Evolutionary conservation across 2,888 invertebrate genomes (phyloP).

Genomic region (Invenusta paracnida): DNA sequence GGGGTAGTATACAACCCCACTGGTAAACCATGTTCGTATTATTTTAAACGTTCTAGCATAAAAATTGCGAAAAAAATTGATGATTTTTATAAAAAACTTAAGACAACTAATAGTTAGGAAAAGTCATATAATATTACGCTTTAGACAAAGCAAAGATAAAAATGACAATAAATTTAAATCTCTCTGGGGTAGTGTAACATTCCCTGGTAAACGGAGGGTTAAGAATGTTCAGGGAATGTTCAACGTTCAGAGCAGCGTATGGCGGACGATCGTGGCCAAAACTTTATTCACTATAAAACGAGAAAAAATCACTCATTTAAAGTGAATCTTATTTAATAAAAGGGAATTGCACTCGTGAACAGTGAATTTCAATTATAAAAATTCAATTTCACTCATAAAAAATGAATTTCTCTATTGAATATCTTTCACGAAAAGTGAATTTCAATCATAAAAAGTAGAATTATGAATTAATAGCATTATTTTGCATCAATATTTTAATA

Average conservation of each 20-base stretch:
- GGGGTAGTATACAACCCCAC: background rate
- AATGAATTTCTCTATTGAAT: background rate
- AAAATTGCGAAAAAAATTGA: background rate
- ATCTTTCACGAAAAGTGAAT: background rate
- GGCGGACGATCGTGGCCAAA: too few relatives aligned
- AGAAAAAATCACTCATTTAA: background rate
- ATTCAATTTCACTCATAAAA: background rate
- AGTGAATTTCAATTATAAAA: background rate
- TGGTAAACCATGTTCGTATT: background rate
- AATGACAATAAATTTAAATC: background rate
- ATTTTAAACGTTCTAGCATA: background rate
- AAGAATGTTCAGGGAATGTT: too few relatives aligned
- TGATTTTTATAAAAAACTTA: background rate
- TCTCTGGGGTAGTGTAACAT: background rate
- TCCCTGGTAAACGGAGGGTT: background rate
- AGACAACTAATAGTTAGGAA: background rate
- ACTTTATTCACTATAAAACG: too few relatives aligned
- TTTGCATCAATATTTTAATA: background rate
- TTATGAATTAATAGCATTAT: background rate
- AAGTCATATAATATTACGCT: background rate
- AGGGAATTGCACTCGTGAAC: background rate
- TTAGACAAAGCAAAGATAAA: background rate
- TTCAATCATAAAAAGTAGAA: background rate
- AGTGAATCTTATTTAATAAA: background rate
- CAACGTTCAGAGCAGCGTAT: too few relatives aligned